Conservation (phyloP, 35 echinoderm and acorn worm species). For the Ophiothrix spiculata region DNA sequence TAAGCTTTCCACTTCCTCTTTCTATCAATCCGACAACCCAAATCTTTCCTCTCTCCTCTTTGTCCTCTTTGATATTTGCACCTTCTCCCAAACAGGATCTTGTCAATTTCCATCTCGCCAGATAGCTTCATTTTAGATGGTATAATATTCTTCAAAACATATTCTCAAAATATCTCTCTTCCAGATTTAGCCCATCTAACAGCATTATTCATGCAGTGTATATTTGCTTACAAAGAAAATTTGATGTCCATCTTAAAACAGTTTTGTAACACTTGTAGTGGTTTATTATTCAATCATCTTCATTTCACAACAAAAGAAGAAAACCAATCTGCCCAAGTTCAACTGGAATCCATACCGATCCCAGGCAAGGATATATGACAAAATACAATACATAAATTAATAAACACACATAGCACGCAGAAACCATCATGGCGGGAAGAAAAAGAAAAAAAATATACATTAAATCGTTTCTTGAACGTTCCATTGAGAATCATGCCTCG, state of each 20-base stretch:
- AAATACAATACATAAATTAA: too few relatives aligned
- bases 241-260: not conserved
- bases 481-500: too few relatives aligned
- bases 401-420: too few relatives aligned
- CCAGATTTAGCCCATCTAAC: not conserved
- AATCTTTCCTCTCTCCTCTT: not conserved
- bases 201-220: not conserved
- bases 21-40: conserved; percentile 12
- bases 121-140: not conserved
- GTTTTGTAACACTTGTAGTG: not conserved
- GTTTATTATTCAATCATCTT: too few relatives aligned
- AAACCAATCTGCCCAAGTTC: too few relatives aligned
- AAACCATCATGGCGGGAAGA: too few relatives aligned
- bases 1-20: not conserved
- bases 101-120: conserved; percentile 1
- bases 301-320: too few relatives aligned
- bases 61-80: conserved; percentile 15
- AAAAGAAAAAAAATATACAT: too few relatives aligned
- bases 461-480: too few relatives aligned
- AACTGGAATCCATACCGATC: too few relatives aligned
- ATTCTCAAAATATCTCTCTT: not conserved
- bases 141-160: not conserved
- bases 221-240: not conserved
- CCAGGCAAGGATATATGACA: too few relatives aligned
- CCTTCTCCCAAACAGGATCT: conserved; percentile 3